phyloP scores from a whole-genome alignment of 2,888 invertebrate species.

The Dicycla oo region DNA sequence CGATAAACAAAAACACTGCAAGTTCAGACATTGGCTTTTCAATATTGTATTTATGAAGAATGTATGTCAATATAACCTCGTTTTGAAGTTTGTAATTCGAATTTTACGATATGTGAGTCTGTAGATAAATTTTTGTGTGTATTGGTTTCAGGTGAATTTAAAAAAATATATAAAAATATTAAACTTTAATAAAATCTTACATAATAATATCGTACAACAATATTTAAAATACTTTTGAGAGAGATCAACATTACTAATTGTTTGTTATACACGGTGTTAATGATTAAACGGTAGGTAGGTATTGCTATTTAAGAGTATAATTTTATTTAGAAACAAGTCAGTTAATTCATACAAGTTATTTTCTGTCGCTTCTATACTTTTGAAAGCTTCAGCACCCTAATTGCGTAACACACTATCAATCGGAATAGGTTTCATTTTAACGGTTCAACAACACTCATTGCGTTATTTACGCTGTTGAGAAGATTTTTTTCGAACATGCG shows the following conservation, averaged over 20 bases:
- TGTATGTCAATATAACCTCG: too few relatives aligned
- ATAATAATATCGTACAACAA: constrained; percentile 25
- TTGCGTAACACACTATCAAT: too few relatives aligned
- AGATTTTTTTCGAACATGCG: too few relatives aligned
- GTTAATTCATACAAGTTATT: background rate
- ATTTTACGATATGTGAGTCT: too few relatives aligned
- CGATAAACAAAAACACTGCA: too few relatives aligned
- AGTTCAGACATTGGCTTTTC: too few relatives aligned
- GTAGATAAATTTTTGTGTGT: background rate
- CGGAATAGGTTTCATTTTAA: too few relatives aligned
- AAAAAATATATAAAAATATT: constrained; percentile 13
- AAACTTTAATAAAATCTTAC: constrained; percentile 42
- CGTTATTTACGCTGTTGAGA: too few relatives aligned
- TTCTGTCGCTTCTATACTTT: background rate
- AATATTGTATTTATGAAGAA: too few relatives aligned
- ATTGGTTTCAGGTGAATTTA: constrained; percentile 10
- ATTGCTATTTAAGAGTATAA: background rate
- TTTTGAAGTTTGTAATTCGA: too few relatives aligned
- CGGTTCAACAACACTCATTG: too few relatives aligned
- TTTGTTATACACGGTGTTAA: constrained; percentile 30
- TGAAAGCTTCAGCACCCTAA: background rate
- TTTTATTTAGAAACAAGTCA: background rate
- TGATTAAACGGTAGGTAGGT: background rate
- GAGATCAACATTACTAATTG: constrained; percentile 6
- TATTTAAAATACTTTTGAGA: constrained; percentile 15